A percentile compares a stretch with the other conserved stretches of the same genome.
phyloP scores from a whole-genome alignment of 1,140 invertebrate species.

The Drosophila kurseongensis region DNA sequence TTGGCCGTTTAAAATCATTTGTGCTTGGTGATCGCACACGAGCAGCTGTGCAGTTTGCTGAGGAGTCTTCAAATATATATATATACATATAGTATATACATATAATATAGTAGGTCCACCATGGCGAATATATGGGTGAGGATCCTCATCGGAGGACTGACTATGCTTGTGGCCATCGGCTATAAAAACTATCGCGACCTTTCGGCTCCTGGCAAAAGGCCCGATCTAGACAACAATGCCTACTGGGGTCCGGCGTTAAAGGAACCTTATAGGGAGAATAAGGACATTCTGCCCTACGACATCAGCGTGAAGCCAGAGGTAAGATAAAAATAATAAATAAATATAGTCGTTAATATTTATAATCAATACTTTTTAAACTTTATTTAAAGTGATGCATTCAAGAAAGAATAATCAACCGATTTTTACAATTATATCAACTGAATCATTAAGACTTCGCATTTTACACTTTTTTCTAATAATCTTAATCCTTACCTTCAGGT shows the following conservation, averaged over 20 bases:
- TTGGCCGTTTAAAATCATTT: slow-evolving; percentile 25
- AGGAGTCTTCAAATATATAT: background rate
- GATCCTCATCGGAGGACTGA: slow-evolving; percentile 52
- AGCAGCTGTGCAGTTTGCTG: background rate
- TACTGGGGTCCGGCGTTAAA: slow-evolving; percentile 68
- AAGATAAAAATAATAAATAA: slow-evolving; percentile 1
- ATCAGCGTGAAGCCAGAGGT: slow-evolving; percentile 66
- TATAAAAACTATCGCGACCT: slow-evolving; percentile 69
- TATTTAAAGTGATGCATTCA: too few species aligned
- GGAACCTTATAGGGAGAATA: slow-evolving; percentile 55
- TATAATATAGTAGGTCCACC: slow-evolving; percentile 12
- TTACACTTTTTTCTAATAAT: background rate
- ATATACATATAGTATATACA: background rate
- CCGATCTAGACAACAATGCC: slow-evolving; percentile 65
- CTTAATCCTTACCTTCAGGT: slow-evolving; percentile 81
- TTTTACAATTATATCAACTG: too few species aligned
- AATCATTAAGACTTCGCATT: too few species aligned
- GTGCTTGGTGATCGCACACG: background rate
- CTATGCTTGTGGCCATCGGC: slow-evolving; percentile 41
- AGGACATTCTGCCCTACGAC: slow-evolving; percentile 62
- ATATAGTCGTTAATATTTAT: too few species aligned
- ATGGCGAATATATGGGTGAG: slow-evolving; percentile 39
- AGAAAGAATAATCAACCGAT: too few species aligned
- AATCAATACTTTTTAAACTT: too few species aligned
- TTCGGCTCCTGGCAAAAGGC: slow-evolving; percentile 50